These are phyloP conservation scores for Orchesella flavescens DNA, from an alignment of 2,888 invertebrate genomes.

Conservation along the genomic window DNA sequence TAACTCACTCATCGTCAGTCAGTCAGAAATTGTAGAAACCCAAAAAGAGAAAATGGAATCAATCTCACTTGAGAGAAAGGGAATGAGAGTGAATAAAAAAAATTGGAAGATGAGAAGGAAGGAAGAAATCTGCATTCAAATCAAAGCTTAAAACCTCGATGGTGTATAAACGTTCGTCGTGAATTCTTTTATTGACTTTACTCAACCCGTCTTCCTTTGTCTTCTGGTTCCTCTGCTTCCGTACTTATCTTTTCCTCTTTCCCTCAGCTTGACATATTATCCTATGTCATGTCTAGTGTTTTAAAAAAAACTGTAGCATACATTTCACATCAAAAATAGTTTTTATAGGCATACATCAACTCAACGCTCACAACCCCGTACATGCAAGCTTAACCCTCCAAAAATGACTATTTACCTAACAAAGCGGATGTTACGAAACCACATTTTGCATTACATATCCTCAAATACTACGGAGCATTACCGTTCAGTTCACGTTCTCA, in stretches of 20 bases:
- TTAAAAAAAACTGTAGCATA: background rate
- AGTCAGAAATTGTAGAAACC: background rate
- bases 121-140: conserved; percentile 56
- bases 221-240: conserved; percentile 24
- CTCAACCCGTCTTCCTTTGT: conserved; percentile 30
- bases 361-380: background rate
- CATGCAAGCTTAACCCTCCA: background rate
- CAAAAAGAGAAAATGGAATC: background rate
- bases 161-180: conserved; percentile 31
- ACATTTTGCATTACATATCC: too few relatives aligned
- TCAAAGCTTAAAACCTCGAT: conserved; percentile 54
- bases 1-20: too few relatives aligned
- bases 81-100: conserved; percentile 27
- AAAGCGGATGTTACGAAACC: too few relatives aligned
- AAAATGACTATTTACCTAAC: too few relatives aligned
- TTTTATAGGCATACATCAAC: conserved; percentile 12
- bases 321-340: conserved; percentile 27
- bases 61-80: conserved; percentile 9
- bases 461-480: too few relatives aligned
- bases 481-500: too few relatives aligned
- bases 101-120: conserved; percentile 26
- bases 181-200: conserved; percentile 59
- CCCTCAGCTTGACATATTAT: background rate
- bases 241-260: conserved; percentile 11
- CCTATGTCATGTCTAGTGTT: conserved; percentile 1